phyloP scores from a whole-genome alignment of 1,140 invertebrate species.

The Chrysopa pallens region DNA sequence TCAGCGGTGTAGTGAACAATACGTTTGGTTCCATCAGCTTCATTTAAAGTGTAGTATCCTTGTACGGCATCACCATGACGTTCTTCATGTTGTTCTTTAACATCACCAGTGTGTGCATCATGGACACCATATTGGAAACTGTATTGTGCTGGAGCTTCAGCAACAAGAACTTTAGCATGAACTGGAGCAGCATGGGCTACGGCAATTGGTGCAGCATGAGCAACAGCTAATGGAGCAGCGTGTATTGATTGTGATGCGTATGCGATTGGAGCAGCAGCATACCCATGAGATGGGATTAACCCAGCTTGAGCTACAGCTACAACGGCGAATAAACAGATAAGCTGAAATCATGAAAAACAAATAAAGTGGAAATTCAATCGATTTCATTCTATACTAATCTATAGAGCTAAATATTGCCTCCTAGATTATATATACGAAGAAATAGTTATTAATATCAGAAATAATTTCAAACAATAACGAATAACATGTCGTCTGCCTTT shows the following conservation, averaged over 20 bases:
- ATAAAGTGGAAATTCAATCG: not conserved
- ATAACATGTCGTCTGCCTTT: too few relatives aligned
- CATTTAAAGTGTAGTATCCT: slow-evolving; percentile 34
- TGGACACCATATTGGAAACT: slow-evolving; percentile 54
- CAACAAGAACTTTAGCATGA: slow-evolving; percentile 1
- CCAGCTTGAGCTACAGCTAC: slow-evolving; percentile 25
- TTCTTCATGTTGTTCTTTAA: slow-evolving; percentile 42
- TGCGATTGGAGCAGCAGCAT: not conserved
- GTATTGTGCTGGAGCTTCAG: slow-evolving; percentile 24
- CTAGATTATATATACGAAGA: too few relatives aligned
- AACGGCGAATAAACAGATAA: slow-evolving; percentile 23
- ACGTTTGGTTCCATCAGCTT: slow-evolving; percentile 34
- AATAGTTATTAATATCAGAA: too few relatives aligned
- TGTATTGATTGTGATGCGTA: not conserved
- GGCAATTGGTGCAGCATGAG: too few relatives aligned
- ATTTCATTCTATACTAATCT: slow-evolving; percentile 2
- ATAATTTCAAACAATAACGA: too few relatives aligned
- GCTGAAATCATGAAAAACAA: slow-evolving; percentile 21
- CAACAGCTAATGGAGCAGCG: too few relatives aligned
- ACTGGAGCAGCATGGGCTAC: slow-evolving; percentile 3
- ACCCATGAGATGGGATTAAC: slow-evolving; percentile 11
- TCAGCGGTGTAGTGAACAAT: slow-evolving; percentile 36
- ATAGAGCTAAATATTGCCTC: not conserved
- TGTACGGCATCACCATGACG: slow-evolving; percentile 42
- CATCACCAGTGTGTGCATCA: slow-evolving; percentile 50